These are phyloP conservation scores for Galemys pyrenaicus DNA, from an alignment of 2,113 vertebrate genomes.

Conservation along the genomic window DNA sequence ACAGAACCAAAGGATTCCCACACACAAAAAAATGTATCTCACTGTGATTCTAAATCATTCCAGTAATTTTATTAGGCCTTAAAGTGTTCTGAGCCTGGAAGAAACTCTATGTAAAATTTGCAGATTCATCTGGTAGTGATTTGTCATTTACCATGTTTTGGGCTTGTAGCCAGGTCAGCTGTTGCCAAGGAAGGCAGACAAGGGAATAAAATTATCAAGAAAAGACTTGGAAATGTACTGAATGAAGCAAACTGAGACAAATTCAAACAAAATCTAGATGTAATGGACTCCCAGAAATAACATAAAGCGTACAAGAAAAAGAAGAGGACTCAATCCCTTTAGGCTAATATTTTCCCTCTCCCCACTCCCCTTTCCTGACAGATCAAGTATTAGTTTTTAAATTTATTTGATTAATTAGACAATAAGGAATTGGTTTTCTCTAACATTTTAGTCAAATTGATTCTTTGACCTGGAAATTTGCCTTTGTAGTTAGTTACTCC, in stretches of 20 bases:
- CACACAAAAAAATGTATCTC: constrained; percentile 63
- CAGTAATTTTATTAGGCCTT: constrained; percentile 81
- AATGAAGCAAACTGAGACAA: constrained; percentile 81
- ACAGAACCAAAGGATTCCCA: constrained; percentile 65
- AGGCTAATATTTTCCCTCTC: background rate
- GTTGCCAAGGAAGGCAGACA: constrained; percentile 84
- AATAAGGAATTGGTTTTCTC: constrained; percentile 50
- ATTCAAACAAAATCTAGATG: constrained; percentile 71
- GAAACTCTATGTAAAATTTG: constrained; percentile 83
- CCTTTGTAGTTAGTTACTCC: background rate
- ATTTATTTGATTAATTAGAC: constrained; percentile 55
- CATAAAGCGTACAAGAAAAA: constrained; percentile 5
- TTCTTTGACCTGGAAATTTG: constrained; percentile 34
- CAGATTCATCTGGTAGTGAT: constrained; percentile 91
- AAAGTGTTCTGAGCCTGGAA: constrained; percentile 78
- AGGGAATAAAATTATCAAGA: constrained; percentile 85
- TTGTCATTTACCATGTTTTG: constrained; percentile 87
- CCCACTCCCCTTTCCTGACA: background rate
- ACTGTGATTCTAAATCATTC: constrained; percentile 76
- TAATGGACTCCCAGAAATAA: constrained; percentile 66
- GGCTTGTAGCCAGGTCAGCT: constrained; percentile 86
- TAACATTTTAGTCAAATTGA: constrained; percentile 7
- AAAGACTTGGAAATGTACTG: constrained; percentile 79
- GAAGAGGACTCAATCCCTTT: constrained; percentile 11
- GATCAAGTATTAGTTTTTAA: constrained; percentile 41